These are phyloP conservation scores for Drosophila grimshawi DNA, from an alignment of 1,140 invertebrate genomes.

Conservation along the genomic window DNA sequence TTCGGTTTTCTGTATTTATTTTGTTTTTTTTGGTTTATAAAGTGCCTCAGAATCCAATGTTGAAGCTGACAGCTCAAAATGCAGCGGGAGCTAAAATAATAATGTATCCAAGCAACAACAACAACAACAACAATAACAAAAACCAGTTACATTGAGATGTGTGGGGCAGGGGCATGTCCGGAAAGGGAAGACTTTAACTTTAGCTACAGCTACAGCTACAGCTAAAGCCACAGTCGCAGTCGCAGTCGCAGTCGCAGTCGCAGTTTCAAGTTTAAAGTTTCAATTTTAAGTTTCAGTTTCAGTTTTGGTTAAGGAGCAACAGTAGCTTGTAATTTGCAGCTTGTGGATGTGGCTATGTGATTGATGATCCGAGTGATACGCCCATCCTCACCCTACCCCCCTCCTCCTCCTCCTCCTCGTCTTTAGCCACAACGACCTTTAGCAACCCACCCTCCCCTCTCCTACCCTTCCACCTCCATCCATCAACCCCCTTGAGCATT, in stretches of 20 bases:
- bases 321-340: constrained; percentile 6
- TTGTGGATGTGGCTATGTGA: constrained; percentile 9
- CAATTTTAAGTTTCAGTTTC: not conserved
- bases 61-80: constrained; percentile 24
- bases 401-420: not conserved
- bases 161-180: not conserved
- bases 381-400: not conserved
- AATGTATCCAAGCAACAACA: constrained; percentile 22
- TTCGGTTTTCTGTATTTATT: constrained; percentile 10
- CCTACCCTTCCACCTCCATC: not conserved
- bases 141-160: constrained; percentile 42
- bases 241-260: too few species aligned
- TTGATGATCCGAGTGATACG: constrained; percentile 36
- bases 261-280: not conserved
- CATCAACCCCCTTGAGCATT: not conserved
- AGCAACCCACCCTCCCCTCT: constrained; percentile 1
- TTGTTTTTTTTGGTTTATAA: constrained; percentile 8
- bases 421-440: constrained; percentile 27
- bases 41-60: constrained; percentile 21
- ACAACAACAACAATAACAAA: constrained; percentile 14
- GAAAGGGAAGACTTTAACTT: not conserved
- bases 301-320: constrained; percentile 21
- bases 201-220: not conserved
- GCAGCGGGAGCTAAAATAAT: constrained; percentile 28
- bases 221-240: too few species aligned